Base-by-base conservation (phyloP, 2,888 invertebrate genomes). In the Troides aeacus region DNA sequence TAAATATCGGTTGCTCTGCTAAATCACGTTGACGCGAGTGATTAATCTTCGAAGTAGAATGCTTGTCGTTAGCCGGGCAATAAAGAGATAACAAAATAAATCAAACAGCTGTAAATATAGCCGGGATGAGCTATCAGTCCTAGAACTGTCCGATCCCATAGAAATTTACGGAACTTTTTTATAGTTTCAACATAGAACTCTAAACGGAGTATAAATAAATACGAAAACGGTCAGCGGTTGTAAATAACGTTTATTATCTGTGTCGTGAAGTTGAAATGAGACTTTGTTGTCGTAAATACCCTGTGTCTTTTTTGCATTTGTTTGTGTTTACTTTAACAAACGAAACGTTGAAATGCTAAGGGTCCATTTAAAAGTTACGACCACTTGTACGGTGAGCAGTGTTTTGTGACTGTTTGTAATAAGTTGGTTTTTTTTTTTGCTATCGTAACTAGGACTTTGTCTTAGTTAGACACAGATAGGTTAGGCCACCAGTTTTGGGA, bases 11-110 rank as follows among this genome's bases (percentile, higher is more conserved):
- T 86, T 85, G 89, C 86, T 89, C 90, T 89, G 90, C 90, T 92
- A 92, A 92, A 92, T 92, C 92, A 92, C 86, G 85, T 83, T 86
- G 92, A 91, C 91, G 84, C 80, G 80, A 82, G 90, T 89, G 89
- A 92, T 92, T 91, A 91, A 92, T 92, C 91, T 92, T 87, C 83
- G 72, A 75, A 88, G 85, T 83, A 90, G 90, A 90, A 91, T 86
- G 90, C 87, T 86, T 92, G 92, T 92, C 92, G 90, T 91, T 92
- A 91, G 88, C 78, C 83, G 74, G 80, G 89, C 90, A 90, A 91
- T 92, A 92, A 92, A 92, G 90, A 88, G 89, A 90, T 91, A 92
- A 91, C 88, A 89, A 90, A 91, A 92, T 92, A 92, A 92, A 92
- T 92, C 92, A 92, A 91, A 91, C 78, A 77, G 85, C 88, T 85